Evolutionary conservation across 2,888 invertebrate species (phyloP).

Genomic region (Polylopha cassiicola): DNA sequence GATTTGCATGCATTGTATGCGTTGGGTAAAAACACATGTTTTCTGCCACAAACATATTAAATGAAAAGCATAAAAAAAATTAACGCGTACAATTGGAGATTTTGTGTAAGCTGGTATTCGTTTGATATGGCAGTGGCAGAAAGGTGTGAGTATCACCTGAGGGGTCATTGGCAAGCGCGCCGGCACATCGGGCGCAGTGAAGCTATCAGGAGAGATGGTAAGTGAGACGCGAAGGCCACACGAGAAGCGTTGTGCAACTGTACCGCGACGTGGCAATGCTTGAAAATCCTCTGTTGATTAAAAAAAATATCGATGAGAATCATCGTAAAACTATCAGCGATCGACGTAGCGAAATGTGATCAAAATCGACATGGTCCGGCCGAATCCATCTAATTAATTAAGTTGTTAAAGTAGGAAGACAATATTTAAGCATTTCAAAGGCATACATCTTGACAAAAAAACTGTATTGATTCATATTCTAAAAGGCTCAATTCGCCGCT

Average conservation of each 20-base stretch:
- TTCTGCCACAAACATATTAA: too few species aligned
- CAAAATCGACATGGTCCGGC: constrained; percentile 16
- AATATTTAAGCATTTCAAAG: too few species aligned
- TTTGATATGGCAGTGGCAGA: constrained; percentile 10
- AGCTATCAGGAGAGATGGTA: constrained; percentile 22
- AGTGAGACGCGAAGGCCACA: constrained; percentile 21
- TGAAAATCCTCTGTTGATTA: constrained; percentile 21
- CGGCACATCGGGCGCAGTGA: constrained; percentile 20
- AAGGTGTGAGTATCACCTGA: constrained; percentile 21
- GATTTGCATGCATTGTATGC: constrained; percentile 1
- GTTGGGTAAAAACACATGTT: too few species aligned
- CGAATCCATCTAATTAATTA: too few species aligned
- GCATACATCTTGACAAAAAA: too few species aligned
- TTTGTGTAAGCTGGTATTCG: constrained; percentile 9
- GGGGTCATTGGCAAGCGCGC: constrained; percentile 22
- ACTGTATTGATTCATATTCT: too few species aligned
- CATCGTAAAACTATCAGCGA: constrained; percentile 14
- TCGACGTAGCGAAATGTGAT: constrained; percentile 7
- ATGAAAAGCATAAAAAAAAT: too few species aligned
- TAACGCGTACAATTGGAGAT: too few species aligned
- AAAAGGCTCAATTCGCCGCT: constrained; percentile 44
- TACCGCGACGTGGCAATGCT: constrained; percentile 21
- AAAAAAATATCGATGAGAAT: constrained; percentile 13
- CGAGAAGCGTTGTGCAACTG: constrained; percentile 22
- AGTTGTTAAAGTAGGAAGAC: too few species aligned